Conservation (phyloP, 2,888 invertebrate species). For the Laspeyria flexula region DNA sequence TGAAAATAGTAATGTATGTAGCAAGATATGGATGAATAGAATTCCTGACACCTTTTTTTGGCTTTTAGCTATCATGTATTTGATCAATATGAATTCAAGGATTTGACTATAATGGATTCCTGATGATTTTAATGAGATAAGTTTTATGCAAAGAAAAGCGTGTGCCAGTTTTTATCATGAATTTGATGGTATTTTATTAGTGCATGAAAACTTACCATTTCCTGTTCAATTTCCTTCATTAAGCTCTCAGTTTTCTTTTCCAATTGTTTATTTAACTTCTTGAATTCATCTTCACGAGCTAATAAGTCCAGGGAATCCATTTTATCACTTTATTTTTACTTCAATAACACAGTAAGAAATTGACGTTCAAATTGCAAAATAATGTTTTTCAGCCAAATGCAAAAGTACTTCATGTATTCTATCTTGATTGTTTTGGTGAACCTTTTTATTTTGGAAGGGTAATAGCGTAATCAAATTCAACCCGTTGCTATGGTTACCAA, state of each 20-base stretch:
- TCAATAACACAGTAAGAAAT: not conserved
- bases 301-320: constrained; percentile 75
- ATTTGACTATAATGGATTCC: too few species aligned
- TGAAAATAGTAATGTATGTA: too few species aligned
- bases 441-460: constrained; percentile 39
- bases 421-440: not conserved
- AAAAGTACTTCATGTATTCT: not conserved
- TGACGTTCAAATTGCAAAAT: too few species aligned
- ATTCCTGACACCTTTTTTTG: too few species aligned
- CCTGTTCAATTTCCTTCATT: constrained; percentile 76
- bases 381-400: not conserved
- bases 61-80: too few species aligned
- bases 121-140: too few species aligned
- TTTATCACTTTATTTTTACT: constrained; percentile 25
- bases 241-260: constrained; percentile 78
- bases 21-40: too few species aligned
- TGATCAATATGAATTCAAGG: too few species aligned
- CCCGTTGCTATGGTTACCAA: constrained; percentile 64
- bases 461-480: constrained; percentile 43
- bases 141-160: too few species aligned
- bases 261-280: constrained; percentile 76
- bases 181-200: not conserved
- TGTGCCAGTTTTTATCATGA: too few species aligned
- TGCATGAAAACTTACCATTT: constrained; percentile 61
- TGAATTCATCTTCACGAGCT: constrained; percentile 79